A percentile compares a stretch with the other conserved stretches of the same genome.
Evolutionary conservation across 2,888 invertebrate genomes (phyloP).

Genomic region (Tupiocoris notatus): DNA sequence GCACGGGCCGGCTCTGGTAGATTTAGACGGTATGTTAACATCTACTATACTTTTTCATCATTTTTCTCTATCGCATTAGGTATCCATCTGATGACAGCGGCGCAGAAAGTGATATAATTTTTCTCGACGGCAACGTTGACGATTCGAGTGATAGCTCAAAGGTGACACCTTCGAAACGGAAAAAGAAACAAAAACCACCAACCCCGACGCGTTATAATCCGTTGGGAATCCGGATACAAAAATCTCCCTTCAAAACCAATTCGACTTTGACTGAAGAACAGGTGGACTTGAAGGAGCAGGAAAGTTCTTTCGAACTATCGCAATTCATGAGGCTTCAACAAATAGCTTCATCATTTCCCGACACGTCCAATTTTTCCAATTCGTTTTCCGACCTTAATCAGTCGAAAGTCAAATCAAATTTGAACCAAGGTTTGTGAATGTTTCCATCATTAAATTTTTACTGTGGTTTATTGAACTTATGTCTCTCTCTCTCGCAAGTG

Average conservation of each 20-base stretch:
- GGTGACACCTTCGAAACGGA: conserved; percentile 10
- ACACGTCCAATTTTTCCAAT: neutral
- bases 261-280: neutral
- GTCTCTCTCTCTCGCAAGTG: too few relatives aligned
- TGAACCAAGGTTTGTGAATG: too few relatives aligned
- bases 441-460: too few relatives aligned
- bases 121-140: conserved; percentile 24
- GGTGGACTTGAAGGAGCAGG: neutral
- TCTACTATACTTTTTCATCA: too few relatives aligned
- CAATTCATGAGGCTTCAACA: conserved; percentile 6
- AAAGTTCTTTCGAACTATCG: neutral
- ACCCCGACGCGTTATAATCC: conserved; percentile 45
- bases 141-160: conserved; percentile 6
- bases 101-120: conserved; percentile 4
- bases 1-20: too few relatives aligned
- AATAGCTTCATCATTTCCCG: conserved; percentile 10
- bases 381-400: too few relatives aligned
- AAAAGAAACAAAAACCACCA: conserved; percentile 39
- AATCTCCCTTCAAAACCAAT: conserved; percentile 46
- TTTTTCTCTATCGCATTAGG: neutral
- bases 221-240: conserved; percentile 48
- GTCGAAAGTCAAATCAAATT: too few relatives aligned
- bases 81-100: conserved; percentile 15
- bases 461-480: too few relatives aligned
- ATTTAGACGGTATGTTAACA: too few relatives aligned